Conservation (phyloP, 2,888 invertebrate species). For the Drosophila nr. perissopoda region DNA sequence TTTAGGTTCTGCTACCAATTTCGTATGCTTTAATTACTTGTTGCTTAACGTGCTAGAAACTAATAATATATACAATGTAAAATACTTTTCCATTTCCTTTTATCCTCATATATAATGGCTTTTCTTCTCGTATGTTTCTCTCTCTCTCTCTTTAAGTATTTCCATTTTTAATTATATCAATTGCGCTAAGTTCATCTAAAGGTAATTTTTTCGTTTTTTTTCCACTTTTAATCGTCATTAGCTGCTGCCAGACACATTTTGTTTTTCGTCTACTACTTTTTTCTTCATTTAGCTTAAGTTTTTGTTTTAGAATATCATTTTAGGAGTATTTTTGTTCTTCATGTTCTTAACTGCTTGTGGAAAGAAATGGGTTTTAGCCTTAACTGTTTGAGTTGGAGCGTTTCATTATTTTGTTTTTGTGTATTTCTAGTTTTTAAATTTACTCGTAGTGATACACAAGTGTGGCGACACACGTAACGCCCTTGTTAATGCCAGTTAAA, state of each 20-base stretch:
- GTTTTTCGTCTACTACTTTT: slow-evolving; percentile 22
- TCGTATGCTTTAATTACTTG: slow-evolving; percentile 62
- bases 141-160: slow-evolving; percentile 48
- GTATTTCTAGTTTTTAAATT: slow-evolving; percentile 31
- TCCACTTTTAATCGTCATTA: slow-evolving; percentile 35
- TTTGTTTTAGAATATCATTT: slow-evolving; percentile 73
- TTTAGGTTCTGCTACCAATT: slow-evolving; percentile 68
- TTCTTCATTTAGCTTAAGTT: slow-evolving; percentile 31
- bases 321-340: slow-evolving; percentile 62
- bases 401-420: slow-evolving; percentile 8
- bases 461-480: slow-evolving; percentile 38
- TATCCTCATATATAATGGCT: slow-evolving; percentile 39
- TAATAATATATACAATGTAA: slow-evolving; percentile 83
- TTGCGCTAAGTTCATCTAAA: slow-evolving; percentile 85
- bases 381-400: slow-evolving; percentile 14
- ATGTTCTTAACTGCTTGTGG: slow-evolving; percentile 10
- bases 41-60: slow-evolving; percentile 80
- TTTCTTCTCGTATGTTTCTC: slow-evolving; percentile 21
- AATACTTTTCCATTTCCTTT: slow-evolving; percentile 54
- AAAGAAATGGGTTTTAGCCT: slow-evolving; percentile 35
- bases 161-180: slow-evolving; percentile 81
- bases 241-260: slow-evolving; percentile 41
- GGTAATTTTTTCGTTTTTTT: slow-evolving; percentile 71
- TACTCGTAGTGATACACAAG: slow-evolving; percentile 59
- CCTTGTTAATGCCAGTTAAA: slow-evolving; percentile 60